Base-by-base conservation (phyloP, 2,888 invertebrate species). In the Drosophila sordidapex region DNA sequence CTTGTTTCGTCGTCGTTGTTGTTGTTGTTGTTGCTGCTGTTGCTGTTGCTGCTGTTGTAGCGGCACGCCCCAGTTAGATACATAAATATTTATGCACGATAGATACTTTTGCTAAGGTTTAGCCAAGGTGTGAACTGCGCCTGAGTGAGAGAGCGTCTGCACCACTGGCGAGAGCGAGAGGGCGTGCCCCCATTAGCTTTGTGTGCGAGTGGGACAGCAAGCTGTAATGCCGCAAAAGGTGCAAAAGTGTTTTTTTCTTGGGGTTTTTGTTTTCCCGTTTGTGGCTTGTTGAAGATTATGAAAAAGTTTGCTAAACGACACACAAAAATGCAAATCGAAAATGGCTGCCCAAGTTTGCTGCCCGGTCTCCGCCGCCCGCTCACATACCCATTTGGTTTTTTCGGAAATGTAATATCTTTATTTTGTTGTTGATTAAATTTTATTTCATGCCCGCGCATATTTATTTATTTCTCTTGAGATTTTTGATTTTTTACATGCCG, bases 21-120 rank as follows among this genome's bases (percentile, higher is more conserved):
- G 53, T 2, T 54, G 27, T 0, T 61, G 43, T 27, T 56, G 40
- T n/a, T 61, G 48, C 2, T 7, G 33, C 29, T 56, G 36, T n/a
- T 64, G 62, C 33, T 59, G 67, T 52, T 76, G 60, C 59, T 80
- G 79, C 58, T 83, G 78, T 70, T 81, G 74, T 74, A 74, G 83
- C 85, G 90, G 84, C 91, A 91, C 90, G 91, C 90, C 90, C 90
- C 88, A 90, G 88, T 91, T 91, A 90, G 89, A 91, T 90, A 90
- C 84, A 90, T 76, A 90, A 90, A 90, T 90, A 89, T 90, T 91
- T 90, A 85, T 88, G 80, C 73, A 90, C 84, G 76, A 81, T 89
- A 86, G 84, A 84, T 84, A 87, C 87, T 86, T 86, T 86, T 79
- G 77, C 79, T 82, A 85, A 80, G 85, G 83, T 82, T 84, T 78